phyloP scores from a whole-genome alignment of 2,797 vertebrate species.

The Pantherophis alleghaniensis region DNA sequence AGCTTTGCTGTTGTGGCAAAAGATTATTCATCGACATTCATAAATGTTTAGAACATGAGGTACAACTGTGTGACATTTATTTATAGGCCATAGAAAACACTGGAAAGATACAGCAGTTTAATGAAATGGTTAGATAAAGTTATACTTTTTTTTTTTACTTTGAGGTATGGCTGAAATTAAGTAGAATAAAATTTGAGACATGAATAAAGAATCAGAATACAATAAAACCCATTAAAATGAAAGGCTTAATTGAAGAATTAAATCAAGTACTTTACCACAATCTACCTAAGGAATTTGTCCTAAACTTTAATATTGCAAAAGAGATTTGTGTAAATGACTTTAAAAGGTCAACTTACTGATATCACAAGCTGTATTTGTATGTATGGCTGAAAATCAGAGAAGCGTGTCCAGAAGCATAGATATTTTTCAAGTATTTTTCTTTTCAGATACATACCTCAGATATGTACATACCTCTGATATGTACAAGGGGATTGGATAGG shows the following conservation, averaged over 20 bases:
- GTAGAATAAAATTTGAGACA: background rate
- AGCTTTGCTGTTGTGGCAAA: background rate
- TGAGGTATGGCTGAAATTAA: conserved; percentile 1
- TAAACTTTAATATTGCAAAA: background rate
- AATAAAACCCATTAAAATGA: background rate
- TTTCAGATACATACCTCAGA: background rate
- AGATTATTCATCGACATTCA: background rate
- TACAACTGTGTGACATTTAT: background rate
- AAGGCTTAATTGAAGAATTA: background rate
- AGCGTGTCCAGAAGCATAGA: background rate
- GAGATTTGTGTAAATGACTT: background rate
- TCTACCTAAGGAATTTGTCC: background rate
- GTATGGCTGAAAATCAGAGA: background rate
- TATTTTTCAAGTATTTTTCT: background rate
- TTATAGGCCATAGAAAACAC: background rate
- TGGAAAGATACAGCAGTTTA: background rate
- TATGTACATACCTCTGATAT: background rate
- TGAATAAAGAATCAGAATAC: background rate
- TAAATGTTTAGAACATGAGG: background rate
- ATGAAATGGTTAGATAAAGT: background rate
- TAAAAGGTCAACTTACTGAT: background rate
- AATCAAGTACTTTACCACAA: background rate
- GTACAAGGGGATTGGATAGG: background rate
- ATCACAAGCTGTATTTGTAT: background rate
- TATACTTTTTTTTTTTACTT: background rate